These are phyloP conservation scores for Sinelater perroti DNA, from an alignment of 2,888 invertebrate species.

Conservation along the genomic window DNA sequence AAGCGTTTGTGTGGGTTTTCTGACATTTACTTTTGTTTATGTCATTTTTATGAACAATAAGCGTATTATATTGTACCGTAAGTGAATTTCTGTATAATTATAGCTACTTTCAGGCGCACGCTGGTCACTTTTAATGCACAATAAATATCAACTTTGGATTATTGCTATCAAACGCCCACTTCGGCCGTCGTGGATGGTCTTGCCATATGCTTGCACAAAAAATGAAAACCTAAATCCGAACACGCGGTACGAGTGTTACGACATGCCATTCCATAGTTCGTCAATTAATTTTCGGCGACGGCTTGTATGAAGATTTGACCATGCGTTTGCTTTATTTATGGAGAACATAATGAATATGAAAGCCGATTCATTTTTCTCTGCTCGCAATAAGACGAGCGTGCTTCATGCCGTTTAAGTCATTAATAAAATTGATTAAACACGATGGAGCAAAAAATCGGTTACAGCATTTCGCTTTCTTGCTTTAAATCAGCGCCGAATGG, in stretches of 20 bases:
- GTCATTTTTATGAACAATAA: too few species aligned
- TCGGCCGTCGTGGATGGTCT: constrained; percentile 11
- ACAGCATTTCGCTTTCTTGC: neutral
- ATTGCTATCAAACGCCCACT: constrained; percentile 22
- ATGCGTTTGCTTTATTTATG: constrained; percentile 32
- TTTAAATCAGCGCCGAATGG: neutral
- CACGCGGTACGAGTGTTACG: constrained; percentile 16
- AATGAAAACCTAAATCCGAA: constrained; percentile 18
- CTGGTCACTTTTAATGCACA: too few species aligned
- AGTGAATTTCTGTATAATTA: too few species aligned
- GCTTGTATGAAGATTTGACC: constrained; percentile 30
- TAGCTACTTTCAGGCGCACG: too few species aligned
- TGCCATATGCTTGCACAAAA: constrained; percentile 23
- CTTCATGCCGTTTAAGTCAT: constrained; percentile 37
- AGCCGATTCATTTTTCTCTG: constrained; percentile 40
- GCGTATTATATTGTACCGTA: too few species aligned
- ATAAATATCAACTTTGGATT: constrained; percentile 1
- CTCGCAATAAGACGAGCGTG: constrained; percentile 35
- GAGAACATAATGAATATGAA: constrained; percentile 40
- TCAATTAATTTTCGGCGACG: constrained; percentile 33
- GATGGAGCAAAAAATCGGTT: neutral
- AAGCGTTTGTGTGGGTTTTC: too few species aligned
- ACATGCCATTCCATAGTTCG: constrained; percentile 18
- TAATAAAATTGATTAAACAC: constrained; percentile 39
- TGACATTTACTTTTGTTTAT: too few species aligned